Conservation (phyloP, 2,888 invertebrate species). For the Tinea pellionella region DNA sequence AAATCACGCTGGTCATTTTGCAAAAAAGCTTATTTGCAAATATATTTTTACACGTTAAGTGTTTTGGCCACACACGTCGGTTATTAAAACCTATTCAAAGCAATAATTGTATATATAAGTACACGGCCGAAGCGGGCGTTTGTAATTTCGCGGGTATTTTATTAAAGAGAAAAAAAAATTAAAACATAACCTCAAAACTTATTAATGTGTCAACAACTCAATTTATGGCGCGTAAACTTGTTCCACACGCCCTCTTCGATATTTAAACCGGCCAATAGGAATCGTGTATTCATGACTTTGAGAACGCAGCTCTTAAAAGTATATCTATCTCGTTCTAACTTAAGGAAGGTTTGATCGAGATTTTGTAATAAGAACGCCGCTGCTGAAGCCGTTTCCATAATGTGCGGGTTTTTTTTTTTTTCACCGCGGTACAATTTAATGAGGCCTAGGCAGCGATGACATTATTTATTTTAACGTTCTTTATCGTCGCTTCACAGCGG, state of each 20-base stretch:
- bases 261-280: slow-evolving; percentile 45
- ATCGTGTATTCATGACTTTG: slow-evolving; percentile 23
- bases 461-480: slow-evolving; percentile 44
- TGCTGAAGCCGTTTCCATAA: not conserved
- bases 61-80: slow-evolving; percentile 56
- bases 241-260: slow-evolving; percentile 50
- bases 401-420: not conserved
- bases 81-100: slow-evolving; percentile 59
- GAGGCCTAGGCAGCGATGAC: slow-evolving; percentile 41
- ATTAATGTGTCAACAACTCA: slow-evolving; percentile 70
- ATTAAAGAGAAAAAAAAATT: slow-evolving; percentile 49
- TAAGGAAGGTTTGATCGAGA: not conserved
- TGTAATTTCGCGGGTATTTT: slow-evolving; percentile 55
- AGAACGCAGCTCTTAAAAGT: slow-evolving; percentile 20
- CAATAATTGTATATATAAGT: slow-evolving; percentile 59
- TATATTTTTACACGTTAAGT: not conserved
- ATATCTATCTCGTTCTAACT: slow-evolving; percentile 34
- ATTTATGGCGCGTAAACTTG: slow-evolving; percentile 61
- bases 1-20: not conserved
- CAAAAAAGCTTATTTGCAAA: not conserved
- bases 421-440: slow-evolving; percentile 21
- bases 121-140: too few species aligned
- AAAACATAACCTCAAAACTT: slow-evolving; percentile 63
- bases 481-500: slow-evolving; percentile 1
- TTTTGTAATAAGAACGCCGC: not conserved